Base-by-base conservation (phyloP, 2,888 invertebrate species). In the Elysia crispata region DNA sequence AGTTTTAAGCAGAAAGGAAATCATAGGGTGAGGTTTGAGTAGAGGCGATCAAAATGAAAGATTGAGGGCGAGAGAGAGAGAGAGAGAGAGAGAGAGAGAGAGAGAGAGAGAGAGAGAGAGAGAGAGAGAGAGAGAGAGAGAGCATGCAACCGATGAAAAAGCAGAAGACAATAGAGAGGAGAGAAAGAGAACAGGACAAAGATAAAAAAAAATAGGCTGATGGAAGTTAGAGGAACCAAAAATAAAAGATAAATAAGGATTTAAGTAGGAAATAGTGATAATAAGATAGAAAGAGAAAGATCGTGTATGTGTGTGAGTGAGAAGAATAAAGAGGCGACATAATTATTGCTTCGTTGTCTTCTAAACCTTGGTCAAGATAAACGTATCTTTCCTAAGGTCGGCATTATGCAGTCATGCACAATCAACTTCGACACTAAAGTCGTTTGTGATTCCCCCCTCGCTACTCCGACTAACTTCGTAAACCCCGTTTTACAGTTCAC, bases 11-110 rank as follows among this genome's bases (percentile, higher is more conserved):
- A 41, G 41, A 41, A 41, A 41, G 41, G 41, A 41, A 41, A 41
- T 41, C n/a, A 11, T 41, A 41, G 41, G 41, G n/a, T 6, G 41
- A 41, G 3, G 11, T 41, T 41, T 41, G 41, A 11, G 3, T 41
- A 41, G 41, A 41, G 5, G 11, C 5, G 11, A 41, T 6, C 5
- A 41, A 41, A 41, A 41, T 6, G 41, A 41, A 41, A 41, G 3
- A 41, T 41, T 41, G 41, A 41, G 3, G 3, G 50, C n/a, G 25
- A 73, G 73, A 76, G 76, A 76, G 76, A 76, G 62, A 76, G 76
- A 62, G 76, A 62, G 76, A 64, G 76, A 76, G 75, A 60, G 60
- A 75, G 60, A 60, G 75, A 60, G 60, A 60, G 75, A 60, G 54
- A 50, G 75, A 28, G 60, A 49, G 28, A 67, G 77, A 77, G 67